Evolutionary conservation across 2,797 vertebrate genomes (phyloP), one percentile per base, ranked within the genome.

Genomic region (Leptodactylus fallax): DNA sequence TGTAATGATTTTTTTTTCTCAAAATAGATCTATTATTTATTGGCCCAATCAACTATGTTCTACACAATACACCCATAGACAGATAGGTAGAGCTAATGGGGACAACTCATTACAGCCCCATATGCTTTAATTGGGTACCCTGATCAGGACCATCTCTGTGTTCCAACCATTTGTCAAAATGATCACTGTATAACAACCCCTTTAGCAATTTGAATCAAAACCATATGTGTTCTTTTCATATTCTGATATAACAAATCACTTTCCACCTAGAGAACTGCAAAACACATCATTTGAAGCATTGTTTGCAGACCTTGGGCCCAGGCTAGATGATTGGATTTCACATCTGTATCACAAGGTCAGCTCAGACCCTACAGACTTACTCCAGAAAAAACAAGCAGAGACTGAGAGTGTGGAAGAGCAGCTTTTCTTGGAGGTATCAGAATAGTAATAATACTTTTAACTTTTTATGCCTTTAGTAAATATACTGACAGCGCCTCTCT

Each of bases 261-360:
- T 11, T 79, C 65, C 47, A 56, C 65, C 25, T 63, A 84, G 69
- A 53, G 71, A 86, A 21, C 36, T 71, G 23, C 79, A 82, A 47
- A 82, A 19, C 0, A 90, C 82, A 8, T 17, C 69, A 21, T 94
- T 93, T 7, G 76, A 88, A 14, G 88, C 91, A 23, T 90, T 97
- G 72, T 97, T 98, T 77, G 89, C 90, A 87, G 90, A 93, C 0
- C 91, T 97, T 12, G 96, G 96, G 23, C 95, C 96, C 1, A 93
- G 80, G 3, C 36, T 97, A 90, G 95, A 95, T 1, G 96, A 97
- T 90, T 97, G 97, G 97, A 94, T 95, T 90, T 93, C 93, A 74
- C 94, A 93, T 6, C 92, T 98, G 83, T 94, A 83, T 78, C 85
- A 88, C 77, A 90, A 97, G 87, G 92, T 90, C 0, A 92, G 92